These are phyloP conservation scores for Macrostomum cliftonense DNA, from an alignment of 2,888 invertebrate species.

Conservation along the genomic window DNA sequence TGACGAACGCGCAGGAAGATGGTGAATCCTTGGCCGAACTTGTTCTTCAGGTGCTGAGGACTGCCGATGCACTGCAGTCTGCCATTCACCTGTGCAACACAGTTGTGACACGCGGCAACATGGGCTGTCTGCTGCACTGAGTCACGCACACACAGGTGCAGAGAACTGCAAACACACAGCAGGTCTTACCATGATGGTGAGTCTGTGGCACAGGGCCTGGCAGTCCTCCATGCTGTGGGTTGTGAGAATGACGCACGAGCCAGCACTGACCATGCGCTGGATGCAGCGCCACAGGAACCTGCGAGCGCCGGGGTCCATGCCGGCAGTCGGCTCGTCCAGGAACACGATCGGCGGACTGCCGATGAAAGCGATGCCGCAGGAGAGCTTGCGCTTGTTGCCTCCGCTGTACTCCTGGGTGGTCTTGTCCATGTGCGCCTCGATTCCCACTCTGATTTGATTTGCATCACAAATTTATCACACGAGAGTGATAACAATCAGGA, in stretches of 20 bases:
- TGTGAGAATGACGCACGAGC: constrained; percentile 40
- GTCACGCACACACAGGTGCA: too few species aligned
- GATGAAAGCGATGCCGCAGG: constrained; percentile 57
- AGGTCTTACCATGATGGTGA: constrained; percentile 32
- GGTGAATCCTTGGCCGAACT: constrained; percentile 37
- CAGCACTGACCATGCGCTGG: constrained; percentile 40
- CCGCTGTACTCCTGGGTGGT: constrained; percentile 44
- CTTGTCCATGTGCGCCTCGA: constrained; percentile 40
- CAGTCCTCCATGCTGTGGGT: constrained; percentile 42
- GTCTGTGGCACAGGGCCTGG: constrained; percentile 36
- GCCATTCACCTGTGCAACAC: constrained; percentile 22
- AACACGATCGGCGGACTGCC: constrained; percentile 52
- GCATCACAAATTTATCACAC: too few species aligned
- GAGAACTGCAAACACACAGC: not conserved
- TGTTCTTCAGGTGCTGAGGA: constrained; percentile 40
- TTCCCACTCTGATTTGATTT: not conserved
- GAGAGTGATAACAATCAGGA: too few species aligned
- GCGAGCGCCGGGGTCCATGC: constrained; percentile 43
- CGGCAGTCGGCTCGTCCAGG: constrained; percentile 56
- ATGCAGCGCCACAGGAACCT: constrained; percentile 47
- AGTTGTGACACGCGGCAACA: too few species aligned
- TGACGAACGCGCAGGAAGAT: constrained; percentile 21
- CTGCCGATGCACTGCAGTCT: constrained; percentile 36
- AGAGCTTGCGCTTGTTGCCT: constrained; percentile 60
- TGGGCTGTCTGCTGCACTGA: too few species aligned